Percentiles rank a stretch among this genome's conserved stretches.
phyloP scores from a whole-genome alignment of 2,797 vertebrate species.

The Lates japonicus region DNA sequence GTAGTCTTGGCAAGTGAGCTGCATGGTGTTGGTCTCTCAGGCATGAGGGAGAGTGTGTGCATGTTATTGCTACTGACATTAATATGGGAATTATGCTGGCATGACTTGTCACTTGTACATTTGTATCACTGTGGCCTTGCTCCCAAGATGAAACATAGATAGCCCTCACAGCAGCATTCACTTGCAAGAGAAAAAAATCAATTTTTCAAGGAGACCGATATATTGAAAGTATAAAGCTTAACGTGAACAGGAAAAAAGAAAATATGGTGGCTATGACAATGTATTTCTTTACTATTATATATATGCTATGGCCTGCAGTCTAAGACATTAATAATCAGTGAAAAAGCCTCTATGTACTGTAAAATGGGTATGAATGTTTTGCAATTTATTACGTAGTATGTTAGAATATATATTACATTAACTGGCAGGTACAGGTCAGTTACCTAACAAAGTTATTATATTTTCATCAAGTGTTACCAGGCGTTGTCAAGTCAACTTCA shows the following conservation, averaged over 20 bases:
- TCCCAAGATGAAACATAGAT: conserved; percentile 68
- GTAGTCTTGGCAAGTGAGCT: conserved; percentile 5
- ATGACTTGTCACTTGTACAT: conserved; percentile 71
- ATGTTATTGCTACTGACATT: conserved; percentile 59
- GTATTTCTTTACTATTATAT: not conserved
- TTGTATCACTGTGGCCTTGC: conserved; percentile 62
- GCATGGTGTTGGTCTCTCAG: conserved; percentile 16
- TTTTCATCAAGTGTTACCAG: not conserved
- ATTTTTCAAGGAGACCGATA: conserved; percentile 43
- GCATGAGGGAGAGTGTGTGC: conserved; percentile 16
- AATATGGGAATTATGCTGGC: conserved; percentile 71
- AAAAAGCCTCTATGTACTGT: not conserved
- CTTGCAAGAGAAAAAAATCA: conserved; percentile 46
- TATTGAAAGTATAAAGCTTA: conserved; percentile 13
- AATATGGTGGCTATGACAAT: not conserved
- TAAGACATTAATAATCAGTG: not conserved
- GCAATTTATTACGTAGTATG: not conserved
- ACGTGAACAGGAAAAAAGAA: not conserved
- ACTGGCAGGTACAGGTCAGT: not conserved
- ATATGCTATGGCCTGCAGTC: not conserved
- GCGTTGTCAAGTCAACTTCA: conserved; percentile 15
- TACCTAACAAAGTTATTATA: not conserved
- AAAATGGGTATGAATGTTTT: not conserved
- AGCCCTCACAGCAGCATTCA: conserved; percentile 40
- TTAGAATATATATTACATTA: not conserved